Evolutionary conservation across 2,797 vertebrate genomes (phyloP).

Genomic region (Poecilia gillii): DNA sequence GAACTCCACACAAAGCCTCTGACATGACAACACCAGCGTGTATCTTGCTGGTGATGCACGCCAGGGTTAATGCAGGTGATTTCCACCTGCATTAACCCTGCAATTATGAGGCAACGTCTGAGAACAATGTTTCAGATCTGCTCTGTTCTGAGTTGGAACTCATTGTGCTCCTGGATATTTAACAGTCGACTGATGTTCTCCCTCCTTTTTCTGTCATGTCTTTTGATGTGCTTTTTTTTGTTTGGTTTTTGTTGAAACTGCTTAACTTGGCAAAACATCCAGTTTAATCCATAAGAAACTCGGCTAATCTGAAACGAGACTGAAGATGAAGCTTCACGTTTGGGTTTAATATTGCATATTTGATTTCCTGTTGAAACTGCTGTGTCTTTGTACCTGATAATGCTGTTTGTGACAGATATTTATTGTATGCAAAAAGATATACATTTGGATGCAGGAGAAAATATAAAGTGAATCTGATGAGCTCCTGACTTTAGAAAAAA

Average conservation of each 20-base stretch:
- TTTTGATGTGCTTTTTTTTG: constrained; percentile 12
- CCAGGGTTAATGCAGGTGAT: no score
- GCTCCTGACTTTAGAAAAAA: background rate
- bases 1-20: constrained; percentile 55
- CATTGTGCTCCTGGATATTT: constrained; percentile 3
- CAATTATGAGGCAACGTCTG: constrained; percentile 50
- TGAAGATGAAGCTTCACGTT: background rate
- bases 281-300: background rate
- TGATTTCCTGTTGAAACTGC: background rate
- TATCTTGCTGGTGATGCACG: no score
- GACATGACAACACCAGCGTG: constrained; percentile 46
- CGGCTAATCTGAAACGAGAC: background rate
- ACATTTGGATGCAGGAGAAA: background rate
- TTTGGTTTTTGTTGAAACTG: background rate
- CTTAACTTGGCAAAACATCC: background rate
- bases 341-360: background rate
- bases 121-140: constrained; percentile 44
- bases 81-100: constrained; percentile 66
- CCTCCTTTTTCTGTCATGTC: background rate
- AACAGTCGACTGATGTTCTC: constrained; percentile 17
- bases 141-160: constrained; percentile 8
- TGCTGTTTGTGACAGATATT: background rate
- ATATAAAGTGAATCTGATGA: background rate
- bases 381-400: background rate
- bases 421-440: background rate